Conservation (phyloP, 2,113 vertebrate genomes). For the Pyxicephalus adspersus region DNA sequence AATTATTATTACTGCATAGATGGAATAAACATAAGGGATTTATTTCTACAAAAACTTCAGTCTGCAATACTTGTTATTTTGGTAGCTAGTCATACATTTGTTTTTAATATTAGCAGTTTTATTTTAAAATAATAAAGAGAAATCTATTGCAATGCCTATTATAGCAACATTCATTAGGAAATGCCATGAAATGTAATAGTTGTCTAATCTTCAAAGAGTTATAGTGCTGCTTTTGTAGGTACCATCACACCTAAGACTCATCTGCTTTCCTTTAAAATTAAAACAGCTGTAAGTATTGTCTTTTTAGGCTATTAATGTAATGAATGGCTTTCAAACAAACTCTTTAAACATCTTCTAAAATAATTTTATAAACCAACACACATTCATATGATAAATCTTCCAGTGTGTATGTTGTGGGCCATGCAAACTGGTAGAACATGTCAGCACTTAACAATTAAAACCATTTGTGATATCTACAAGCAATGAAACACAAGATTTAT, state of each 20-base stretch:
- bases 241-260: background rate
- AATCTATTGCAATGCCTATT: background rate
- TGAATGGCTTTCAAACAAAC: constrained; percentile 25
- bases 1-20: too few relatives aligned
- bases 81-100: too few relatives aligned
- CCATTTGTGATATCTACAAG: constrained; percentile 31
- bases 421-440: background rate
- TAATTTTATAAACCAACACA: background rate
- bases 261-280: constrained; percentile 2
- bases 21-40: too few relatives aligned
- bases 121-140: too few relatives aligned
- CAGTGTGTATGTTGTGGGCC: background rate
- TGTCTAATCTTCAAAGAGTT: constrained; percentile 14
- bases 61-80: too few relatives aligned
- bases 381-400: constrained; percentile 25
- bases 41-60: too few relatives aligned
- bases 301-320: background rate
- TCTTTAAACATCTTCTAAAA: background rate
- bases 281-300: constrained; percentile 9
- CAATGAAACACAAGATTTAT: background rate
- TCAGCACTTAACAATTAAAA: constrained; percentile 32
- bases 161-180: background rate
- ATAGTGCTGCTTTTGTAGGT: background rate
- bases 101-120: too few relatives aligned
- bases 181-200: background rate